Conservation (phyloP, 2,888 invertebrate species). For the Erpobdella octoculata region DNA sequence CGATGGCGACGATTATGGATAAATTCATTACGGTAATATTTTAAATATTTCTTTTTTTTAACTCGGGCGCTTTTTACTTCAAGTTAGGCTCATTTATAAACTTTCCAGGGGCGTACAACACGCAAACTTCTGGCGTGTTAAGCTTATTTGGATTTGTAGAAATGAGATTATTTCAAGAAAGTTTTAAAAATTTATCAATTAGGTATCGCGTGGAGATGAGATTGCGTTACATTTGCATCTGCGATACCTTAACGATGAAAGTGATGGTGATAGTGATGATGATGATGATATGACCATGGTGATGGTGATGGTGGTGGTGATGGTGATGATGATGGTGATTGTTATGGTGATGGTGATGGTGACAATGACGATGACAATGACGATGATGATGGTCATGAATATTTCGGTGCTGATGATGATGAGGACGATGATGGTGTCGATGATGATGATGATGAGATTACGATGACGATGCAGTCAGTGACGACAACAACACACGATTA, state of each 20-base stretch:
- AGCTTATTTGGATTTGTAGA: no score
- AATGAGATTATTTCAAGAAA: no score
- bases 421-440: constrained; percentile 7
- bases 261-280: constrained; percentile 12
- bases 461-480: background rate
- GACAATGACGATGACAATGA: constrained; percentile 5
- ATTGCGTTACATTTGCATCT: no score
- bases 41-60: no score
- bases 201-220: no score
- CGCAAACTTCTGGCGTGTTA: no score
- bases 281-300: constrained; percentile 10
- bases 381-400: constrained; percentile 23
- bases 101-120: no score
- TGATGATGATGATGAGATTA: constrained; percentile 10
- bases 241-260: constrained; percentile 1
- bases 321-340: background rate
- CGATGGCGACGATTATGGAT: background rate
- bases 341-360: constrained; percentile 17
- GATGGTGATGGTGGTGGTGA: background rate
- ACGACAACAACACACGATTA: no score
- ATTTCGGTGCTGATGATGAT: constrained; percentile 22
- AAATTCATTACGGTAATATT: background rate
- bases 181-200: no score
- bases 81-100: no score
- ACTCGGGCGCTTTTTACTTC: no score